These are phyloP conservation scores for Ciconia maguari DNA, from an alignment of 2,113 vertebrate species.

Conservation along the genomic window DNA sequence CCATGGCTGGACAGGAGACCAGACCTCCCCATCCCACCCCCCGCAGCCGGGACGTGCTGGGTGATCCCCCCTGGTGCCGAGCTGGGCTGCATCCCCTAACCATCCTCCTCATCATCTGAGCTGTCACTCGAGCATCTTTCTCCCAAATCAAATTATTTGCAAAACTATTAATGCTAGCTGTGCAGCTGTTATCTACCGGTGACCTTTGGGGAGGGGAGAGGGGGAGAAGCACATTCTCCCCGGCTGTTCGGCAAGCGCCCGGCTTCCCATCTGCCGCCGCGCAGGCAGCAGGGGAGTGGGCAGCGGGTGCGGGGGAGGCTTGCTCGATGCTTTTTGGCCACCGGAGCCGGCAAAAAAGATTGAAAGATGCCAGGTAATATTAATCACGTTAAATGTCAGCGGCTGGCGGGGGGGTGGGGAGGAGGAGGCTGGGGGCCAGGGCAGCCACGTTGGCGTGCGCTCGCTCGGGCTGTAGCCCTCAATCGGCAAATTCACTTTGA, in stretches of 20 bases:
- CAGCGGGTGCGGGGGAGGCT: conserved; percentile 36
- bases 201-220: neutral
- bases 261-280: conserved; percentile 36
- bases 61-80: neutral
- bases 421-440: neutral
- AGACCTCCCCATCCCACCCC: neutral
- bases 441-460: neutral
- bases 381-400: conserved; percentile 47
- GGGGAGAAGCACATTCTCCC: neutral
- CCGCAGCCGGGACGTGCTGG: fast-evolving
- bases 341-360: neutral
- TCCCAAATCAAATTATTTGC: neutral
- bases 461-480: neutral
- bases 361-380: conserved; percentile 52
- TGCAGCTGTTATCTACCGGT: conserved; percentile 15
- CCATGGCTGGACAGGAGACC: neutral
- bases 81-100: neutral
- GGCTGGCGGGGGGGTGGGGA: neutral
- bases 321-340: neutral
- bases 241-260: neutral
- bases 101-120: neutral
- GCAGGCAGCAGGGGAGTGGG: conserved; percentile 48
- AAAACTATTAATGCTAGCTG: neutral
- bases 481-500: neutral
- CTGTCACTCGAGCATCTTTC: neutral